phyloP scores from a whole-genome alignment of 2,797 vertebrate genomes.

The Lepidocolaptes lacrymiger region DNA sequence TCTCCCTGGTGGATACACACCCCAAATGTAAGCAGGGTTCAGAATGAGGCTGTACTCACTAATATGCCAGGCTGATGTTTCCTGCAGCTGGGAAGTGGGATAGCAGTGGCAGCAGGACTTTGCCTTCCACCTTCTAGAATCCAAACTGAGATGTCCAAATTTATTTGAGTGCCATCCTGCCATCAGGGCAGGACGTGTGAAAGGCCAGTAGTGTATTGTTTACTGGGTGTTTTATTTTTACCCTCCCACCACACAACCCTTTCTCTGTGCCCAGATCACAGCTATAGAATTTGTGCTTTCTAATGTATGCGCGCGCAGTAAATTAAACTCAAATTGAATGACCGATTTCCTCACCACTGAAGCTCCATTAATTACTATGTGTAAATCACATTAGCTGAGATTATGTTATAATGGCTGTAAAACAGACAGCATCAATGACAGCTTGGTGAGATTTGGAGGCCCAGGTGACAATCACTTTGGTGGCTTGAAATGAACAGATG shows the following conservation, averaged over 20 bases:
- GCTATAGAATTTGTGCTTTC: slow-evolving; percentile 1
- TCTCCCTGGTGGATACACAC: background rate
- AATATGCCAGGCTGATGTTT: background rate
- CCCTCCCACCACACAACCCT: background rate
- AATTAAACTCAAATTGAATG: slow-evolving; percentile 60
- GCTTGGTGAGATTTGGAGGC: background rate
- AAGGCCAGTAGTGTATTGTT: background rate
- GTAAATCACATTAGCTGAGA: slow-evolving; percentile 61
- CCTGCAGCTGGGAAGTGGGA: background rate
- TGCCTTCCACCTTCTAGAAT: background rate
- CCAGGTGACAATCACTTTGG: background rate
- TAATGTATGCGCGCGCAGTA: slow-evolving; percentile 40
- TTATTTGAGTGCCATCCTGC: background rate
- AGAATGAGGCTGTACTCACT: background rate
- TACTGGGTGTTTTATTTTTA: background rate
- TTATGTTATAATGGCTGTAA: slow-evolving; percentile 56
- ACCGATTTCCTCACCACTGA: slow-evolving; percentile 54
- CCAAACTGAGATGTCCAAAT: background rate
- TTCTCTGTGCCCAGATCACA: background rate
- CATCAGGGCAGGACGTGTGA: accelerated
- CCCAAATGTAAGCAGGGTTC: accelerated
- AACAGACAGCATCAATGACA: background rate
- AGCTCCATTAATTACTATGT: slow-evolving; percentile 58
- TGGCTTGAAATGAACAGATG: background rate
- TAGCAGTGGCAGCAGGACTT: background rate